Percentiles rank a stretch among this genome's conserved stretches.
phyloP scores from a whole-genome alignment of 1,140 invertebrate species.

The Pachypsylla venusta region DNA sequence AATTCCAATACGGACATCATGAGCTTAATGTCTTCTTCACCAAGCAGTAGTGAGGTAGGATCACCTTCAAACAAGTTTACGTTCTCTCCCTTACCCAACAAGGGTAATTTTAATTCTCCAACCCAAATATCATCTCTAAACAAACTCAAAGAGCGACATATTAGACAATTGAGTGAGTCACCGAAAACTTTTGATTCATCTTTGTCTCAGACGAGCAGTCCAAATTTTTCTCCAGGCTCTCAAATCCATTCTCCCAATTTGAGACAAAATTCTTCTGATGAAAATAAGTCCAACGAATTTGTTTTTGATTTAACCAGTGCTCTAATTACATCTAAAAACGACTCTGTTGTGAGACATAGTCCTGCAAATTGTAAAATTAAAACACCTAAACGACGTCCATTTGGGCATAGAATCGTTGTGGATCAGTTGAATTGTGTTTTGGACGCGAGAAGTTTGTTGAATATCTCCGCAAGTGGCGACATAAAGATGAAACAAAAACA shows the following conservation, averaged over 20 bases:
- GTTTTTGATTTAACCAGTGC: background rate
- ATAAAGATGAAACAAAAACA: background rate
- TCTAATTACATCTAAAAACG: background rate
- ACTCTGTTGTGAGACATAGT: background rate
- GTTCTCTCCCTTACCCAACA: background rate
- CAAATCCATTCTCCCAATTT: too few relatives aligned
- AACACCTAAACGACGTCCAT: background rate
- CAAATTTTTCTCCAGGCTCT: too few relatives aligned
- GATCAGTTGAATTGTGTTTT: background rate
- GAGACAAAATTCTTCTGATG: too few relatives aligned
- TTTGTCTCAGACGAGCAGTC: too few relatives aligned
- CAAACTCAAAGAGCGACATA: constrained; percentile 25
- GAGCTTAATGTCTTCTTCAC: background rate
- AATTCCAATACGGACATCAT: background rate
- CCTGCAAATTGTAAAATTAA: background rate
- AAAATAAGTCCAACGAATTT: background rate
- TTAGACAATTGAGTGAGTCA: too few relatives aligned
- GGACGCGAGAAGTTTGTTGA: background rate
- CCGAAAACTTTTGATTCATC: too few relatives aligned
- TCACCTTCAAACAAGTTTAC: background rate
- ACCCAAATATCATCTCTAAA: constrained; percentile 28
- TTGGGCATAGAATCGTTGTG: background rate
- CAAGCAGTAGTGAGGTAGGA: background rate
- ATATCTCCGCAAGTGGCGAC: background rate
- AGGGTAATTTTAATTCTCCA: background rate